Conservation (phyloP, 2,888 invertebrate species). For the Caenorhabditis sp. region DNA sequence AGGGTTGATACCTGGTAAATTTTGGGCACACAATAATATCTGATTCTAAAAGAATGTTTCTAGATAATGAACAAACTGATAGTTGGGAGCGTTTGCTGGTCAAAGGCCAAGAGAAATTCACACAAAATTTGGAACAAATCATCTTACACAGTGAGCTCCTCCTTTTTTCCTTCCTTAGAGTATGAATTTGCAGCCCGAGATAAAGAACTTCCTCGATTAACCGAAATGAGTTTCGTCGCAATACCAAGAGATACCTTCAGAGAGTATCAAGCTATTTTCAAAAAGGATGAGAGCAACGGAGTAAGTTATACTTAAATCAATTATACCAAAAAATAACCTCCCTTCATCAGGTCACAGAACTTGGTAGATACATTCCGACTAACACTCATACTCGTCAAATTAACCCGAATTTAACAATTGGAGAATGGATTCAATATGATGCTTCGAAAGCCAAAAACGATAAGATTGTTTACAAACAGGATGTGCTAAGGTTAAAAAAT, state of each 20-base stretch:
- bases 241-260: conserved; percentile 53
- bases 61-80: not conserved
- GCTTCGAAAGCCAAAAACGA: not conserved
- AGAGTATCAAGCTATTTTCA: conserved; percentile 16
- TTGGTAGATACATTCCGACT: conserved; percentile 9
- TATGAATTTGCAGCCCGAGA: conserved; percentile 34
- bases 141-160: not conserved
- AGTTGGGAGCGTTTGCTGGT: not conserved
- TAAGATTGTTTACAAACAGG: conserved; percentile 18
- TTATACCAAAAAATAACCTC: not conserved
- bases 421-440: conserved; percentile 59
- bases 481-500: conserved; percentile 9
- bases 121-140: not conserved
- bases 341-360: not conserved
- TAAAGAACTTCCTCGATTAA: conserved; percentile 49
- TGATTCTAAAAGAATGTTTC: not conserved
- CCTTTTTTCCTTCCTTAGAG: too few relatives aligned
- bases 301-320: conserved; percentile 3
- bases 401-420: conserved; percentile 51
- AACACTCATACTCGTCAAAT: conserved; percentile 51
- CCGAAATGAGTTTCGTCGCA: conserved; percentile 63
- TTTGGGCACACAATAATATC: not conserved
- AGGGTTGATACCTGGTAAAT: conserved; percentile 26
- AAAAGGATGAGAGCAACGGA: conserved; percentile 19
- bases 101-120: not conserved